Evolutionary conservation across 2,797 vertebrate species (phyloP), one percentile per base, ranked within the genome.

Genomic region (Buceros bicornis): DNA sequence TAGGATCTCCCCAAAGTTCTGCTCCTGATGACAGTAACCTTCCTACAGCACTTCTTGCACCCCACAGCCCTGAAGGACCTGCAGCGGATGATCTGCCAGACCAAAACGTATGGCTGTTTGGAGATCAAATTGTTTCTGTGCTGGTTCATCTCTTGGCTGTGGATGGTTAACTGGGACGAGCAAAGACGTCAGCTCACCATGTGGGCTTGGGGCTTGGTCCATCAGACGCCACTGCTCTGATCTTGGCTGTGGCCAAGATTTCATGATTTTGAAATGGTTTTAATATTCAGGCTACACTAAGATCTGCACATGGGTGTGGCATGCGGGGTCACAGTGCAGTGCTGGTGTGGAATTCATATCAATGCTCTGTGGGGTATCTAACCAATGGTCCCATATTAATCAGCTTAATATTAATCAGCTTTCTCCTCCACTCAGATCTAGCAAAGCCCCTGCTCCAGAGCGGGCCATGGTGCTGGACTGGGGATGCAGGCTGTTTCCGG

Each of bases 351-450:
- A 91, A 90, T 91, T 93, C 84, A 95, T 93, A 79, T 67, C 90
- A 87, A 76, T 72, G 31, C 72, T 83, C 47, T 4, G 0, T 72
- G 62, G 54, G 87, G 40, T 72, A 66, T 86, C 70, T 90, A 87
- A 95, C 95, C 86, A 94, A 67, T 42, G 71, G 65, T 35, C 73
- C 43, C 54, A 40, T 89, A 82, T 95, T 95, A 95, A 93, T 89
- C 93, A 96, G 86, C 62, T 95, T 90, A 82, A 76, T 92, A 87
- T 84, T 96, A 93, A 95, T 96, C 86, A 94, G 92, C 93, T 94
- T 92, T 90, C 67, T 95, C 56, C 58, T 64, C 66, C 2, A 2
- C 85, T 90, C 51, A 22, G 67, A 35, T 71, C 40, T 61, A 72
- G 77, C 42, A 35, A 50, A 58, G 29, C 6, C 19, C 50, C 10